A percentile compares a stretch with the other conserved stretches of the same genome.
Evolutionary conservation across 2,113 vertebrate species (phyloP).

Genomic region (Rissa tridactyla): DNA sequence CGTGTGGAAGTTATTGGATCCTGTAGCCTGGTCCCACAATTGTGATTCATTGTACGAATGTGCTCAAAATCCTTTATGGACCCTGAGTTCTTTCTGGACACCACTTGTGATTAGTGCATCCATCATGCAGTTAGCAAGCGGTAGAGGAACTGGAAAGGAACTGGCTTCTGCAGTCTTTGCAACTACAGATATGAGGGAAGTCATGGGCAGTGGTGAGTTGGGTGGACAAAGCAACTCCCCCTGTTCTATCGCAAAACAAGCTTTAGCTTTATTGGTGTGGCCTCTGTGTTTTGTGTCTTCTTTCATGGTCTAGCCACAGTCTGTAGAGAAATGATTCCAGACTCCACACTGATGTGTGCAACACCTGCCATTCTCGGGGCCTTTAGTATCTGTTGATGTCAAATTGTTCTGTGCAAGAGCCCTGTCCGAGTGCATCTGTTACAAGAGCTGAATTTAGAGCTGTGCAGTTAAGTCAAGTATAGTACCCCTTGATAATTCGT

Average conservation of each 20-base stretch:
- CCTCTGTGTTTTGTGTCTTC: neutral
- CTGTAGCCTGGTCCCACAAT: neutral
- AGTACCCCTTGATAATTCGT: neutral
- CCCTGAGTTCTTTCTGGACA: neutral
- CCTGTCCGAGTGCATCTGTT: neutral
- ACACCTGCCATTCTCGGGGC: neutral
- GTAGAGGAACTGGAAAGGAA: neutral
- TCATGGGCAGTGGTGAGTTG: neutral
- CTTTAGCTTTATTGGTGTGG: neutral
- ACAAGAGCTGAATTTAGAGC: neutral
- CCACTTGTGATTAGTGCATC: neutral
- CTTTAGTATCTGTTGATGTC: neutral
- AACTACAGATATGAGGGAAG: neutral
- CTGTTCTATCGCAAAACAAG: neutral
- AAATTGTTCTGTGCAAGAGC: neutral
- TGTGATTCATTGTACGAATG: neutral
- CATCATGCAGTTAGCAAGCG: neutral
- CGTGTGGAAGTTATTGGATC: neutral
- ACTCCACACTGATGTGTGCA: neutral
- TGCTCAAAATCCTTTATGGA: neutral
- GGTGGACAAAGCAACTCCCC: neutral
- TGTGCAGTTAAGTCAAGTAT: neutral
- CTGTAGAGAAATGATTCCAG: neutral
- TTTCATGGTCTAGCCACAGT: neutral
- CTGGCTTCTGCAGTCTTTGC: neutral